phyloP scores from a whole-genome alignment of 2,888 invertebrate genomes.

The Leptura quadrifasciata region DNA sequence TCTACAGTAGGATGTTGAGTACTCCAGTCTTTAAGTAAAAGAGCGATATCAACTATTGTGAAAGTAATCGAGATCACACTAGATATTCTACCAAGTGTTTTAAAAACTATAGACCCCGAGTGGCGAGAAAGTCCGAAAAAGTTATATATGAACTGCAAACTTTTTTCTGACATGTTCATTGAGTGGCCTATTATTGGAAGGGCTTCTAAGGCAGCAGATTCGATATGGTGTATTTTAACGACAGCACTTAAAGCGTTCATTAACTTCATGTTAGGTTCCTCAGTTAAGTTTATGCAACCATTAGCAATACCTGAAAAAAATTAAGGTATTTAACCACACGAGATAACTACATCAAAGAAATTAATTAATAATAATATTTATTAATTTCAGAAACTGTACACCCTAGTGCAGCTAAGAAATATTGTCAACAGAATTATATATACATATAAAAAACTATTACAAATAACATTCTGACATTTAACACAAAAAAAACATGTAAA shows the following conservation, averaged over 20 bases:
- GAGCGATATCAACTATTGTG: constrained; percentile 56
- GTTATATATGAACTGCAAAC: constrained; percentile 58
- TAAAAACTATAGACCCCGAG: constrained; percentile 46
- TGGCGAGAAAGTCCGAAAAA: constrained; percentile 57
- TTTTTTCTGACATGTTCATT: constrained; percentile 59
- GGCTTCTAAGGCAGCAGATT: constrained; percentile 55
- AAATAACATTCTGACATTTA: too few species aligned
- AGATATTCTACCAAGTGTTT: constrained; percentile 52
- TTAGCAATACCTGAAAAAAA: constrained; percentile 52
- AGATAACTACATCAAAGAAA: too few species aligned
- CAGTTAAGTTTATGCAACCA: constrained; percentile 59
- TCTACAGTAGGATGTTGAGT: constrained; percentile 60
- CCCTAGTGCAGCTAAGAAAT: too few species aligned
- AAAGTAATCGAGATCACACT: constrained; percentile 58
- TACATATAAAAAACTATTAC: too few species aligned
- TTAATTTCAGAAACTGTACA: too few species aligned
- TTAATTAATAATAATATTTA: too few species aligned
- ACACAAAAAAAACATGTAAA: too few species aligned
- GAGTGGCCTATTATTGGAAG: constrained; percentile 58
- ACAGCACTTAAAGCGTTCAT: constrained; percentile 54
- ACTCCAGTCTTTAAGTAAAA: constrained; percentile 56
- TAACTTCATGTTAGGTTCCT: constrained; percentile 58
- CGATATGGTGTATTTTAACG: constrained; percentile 56
- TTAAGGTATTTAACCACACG: neutral
- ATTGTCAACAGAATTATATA: too few species aligned